Evolutionary conservation across 2,888 invertebrate species (phyloP).

Genomic region (Diarsia mendica): DNA sequence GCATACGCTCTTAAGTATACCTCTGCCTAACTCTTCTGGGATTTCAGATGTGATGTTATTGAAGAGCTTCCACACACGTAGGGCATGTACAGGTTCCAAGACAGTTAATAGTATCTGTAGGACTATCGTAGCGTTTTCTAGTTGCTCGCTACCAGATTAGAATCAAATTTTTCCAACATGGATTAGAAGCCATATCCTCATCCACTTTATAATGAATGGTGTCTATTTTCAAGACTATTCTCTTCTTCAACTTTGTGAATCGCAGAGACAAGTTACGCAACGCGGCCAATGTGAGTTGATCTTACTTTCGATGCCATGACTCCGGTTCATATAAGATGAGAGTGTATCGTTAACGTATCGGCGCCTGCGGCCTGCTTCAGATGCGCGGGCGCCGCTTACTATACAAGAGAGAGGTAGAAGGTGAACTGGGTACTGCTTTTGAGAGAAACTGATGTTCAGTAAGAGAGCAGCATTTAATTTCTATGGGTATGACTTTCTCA

Average conservation of each 20-base stretch:
- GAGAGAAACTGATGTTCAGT: background rate
- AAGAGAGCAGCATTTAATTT: background rate
- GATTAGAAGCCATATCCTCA: background rate
- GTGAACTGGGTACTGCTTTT: background rate
- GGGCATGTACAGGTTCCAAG: too few species aligned
- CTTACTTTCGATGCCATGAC: constrained; percentile 63
- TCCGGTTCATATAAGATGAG: constrained; percentile 49
- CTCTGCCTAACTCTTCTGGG: too few species aligned
- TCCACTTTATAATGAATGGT: background rate
- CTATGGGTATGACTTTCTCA: background rate
- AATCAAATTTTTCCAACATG: background rate
- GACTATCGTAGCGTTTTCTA: background rate
- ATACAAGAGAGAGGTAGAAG: constrained; percentile 25
- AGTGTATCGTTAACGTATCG: constrained; percentile 63
- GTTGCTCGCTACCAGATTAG: background rate
- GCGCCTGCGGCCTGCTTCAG: constrained; percentile 65
- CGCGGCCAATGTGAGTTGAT: background rate
- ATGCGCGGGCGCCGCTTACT: constrained; percentile 59
- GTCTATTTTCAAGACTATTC: background rate
- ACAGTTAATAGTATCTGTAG: too few species aligned
- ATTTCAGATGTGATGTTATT: too few species aligned
- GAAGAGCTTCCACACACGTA: too few species aligned
- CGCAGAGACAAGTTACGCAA: background rate
- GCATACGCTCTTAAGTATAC: too few species aligned
- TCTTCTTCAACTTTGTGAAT: background rate